Evolutionary conservation across 2,888 invertebrate genomes (phyloP).

Genomic region (Thysanoteuthis rhombus): DNA sequence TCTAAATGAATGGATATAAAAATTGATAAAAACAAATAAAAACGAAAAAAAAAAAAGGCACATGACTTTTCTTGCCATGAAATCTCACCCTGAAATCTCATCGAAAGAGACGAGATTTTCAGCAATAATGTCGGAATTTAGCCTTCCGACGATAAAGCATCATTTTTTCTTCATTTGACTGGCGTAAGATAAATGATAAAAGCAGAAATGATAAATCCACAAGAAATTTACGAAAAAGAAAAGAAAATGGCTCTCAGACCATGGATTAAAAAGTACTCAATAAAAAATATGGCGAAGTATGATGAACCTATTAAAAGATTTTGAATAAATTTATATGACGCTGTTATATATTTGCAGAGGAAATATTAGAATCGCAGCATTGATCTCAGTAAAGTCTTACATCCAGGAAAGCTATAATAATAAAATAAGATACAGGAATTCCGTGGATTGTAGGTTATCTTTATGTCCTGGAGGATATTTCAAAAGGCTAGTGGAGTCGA

Average conservation of each 20-base stretch:
- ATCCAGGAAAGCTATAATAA: no score
- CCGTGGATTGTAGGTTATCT: no score
- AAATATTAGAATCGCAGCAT: no score
- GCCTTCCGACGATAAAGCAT: background rate
- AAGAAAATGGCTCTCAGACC: background rate
- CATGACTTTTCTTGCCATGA: background rate
- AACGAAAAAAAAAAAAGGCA: background rate
- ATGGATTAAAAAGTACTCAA: background rate
- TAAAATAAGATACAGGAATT: no score
- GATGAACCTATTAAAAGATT: no score
- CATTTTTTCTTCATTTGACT: slow-evolving; percentile 12
- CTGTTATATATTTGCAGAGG: no score
- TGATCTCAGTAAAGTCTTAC: no score
- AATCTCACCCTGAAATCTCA: background rate
- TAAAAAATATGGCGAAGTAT: background rate
- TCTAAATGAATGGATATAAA: no score
- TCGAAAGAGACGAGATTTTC: background rate
- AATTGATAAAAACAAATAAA: background rate
- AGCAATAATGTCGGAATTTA: background rate
- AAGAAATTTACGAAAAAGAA: background rate
- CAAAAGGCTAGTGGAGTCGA: no score
- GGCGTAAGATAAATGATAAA: slow-evolving; percentile 12
- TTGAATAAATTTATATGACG: no score
- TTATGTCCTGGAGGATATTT: no score
- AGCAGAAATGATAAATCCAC: background rate